Evolutionary conservation across 2,113 vertebrate genomes (phyloP).

Genomic region (Carassius auratus): DNA sequence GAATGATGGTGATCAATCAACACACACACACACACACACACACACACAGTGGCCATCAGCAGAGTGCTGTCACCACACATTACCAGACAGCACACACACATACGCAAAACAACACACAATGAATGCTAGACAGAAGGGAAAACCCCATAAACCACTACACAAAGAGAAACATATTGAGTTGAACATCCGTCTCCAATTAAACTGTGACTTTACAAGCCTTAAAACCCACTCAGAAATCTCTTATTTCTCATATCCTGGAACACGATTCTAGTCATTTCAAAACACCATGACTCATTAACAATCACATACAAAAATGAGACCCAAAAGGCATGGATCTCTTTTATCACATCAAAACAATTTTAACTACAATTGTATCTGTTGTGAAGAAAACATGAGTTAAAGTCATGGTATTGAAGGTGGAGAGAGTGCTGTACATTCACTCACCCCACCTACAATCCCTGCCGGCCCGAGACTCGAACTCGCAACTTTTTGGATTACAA

Average conservation of each 20-base stretch:
- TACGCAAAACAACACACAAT: conserved; percentile 30
- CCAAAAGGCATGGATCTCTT: not conserved
- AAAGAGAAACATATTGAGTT: conserved; percentile 4
- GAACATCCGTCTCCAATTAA: conserved; percentile 1
- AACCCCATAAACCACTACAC: conserved; percentile 21
- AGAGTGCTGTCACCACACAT: conserved; percentile 35
- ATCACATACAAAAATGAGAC: not conserved
- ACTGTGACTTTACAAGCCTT: not conserved
- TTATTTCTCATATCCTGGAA: not conserved
- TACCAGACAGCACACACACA: conserved; percentile 48
- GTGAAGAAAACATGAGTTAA: not conserved
- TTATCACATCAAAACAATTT: conserved; percentile 1
- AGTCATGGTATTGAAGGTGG: not conserved
- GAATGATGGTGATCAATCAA: conserved; percentile 66
- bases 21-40: not conserved
- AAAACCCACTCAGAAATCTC: not conserved
- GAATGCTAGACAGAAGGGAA: conserved; percentile 29
- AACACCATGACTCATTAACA: not conserved
- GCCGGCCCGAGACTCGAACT: too few relatives aligned
- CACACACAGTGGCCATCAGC: conserved; percentile 53
- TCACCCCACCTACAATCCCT: too few relatives aligned
- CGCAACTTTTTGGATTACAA: too few relatives aligned
- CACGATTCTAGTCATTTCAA: not conserved
- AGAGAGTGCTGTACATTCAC: too few relatives aligned
- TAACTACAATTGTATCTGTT: not conserved